Evolutionary conservation across 2,888 invertebrate genomes (phyloP).

Genomic region (Tanytarsus gracilentus): DNA sequence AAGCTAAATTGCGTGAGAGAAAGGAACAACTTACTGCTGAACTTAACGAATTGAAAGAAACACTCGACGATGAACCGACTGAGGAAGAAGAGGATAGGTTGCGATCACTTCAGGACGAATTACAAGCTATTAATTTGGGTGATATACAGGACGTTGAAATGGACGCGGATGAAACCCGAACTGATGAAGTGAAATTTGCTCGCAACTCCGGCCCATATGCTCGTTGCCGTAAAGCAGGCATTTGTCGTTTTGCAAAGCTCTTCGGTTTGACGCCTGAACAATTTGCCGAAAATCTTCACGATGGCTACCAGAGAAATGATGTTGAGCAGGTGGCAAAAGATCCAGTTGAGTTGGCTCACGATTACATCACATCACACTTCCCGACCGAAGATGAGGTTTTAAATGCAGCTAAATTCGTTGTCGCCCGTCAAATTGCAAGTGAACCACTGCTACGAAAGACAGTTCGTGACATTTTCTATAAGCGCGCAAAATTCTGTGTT

Average conservation of each 20-base stretch:
- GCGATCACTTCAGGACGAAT: constrained; percentile 30
- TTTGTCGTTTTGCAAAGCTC: constrained; percentile 75
- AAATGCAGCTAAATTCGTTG: constrained; percentile 87
- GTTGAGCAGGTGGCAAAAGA: constrained; percentile 86
- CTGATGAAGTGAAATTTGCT: constrained; percentile 71
- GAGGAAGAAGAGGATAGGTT: constrained; percentile 51
- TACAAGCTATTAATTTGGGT: constrained; percentile 39
- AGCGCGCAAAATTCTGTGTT: constrained; percentile 74
- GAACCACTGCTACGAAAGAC: constrained; percentile 83
- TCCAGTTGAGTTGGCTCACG: constrained; percentile 71
- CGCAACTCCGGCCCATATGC: constrained; percentile 81
- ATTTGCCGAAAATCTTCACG: constrained; percentile 91
- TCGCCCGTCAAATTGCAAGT: constrained; percentile 84
- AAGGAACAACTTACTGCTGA: constrained; percentile 32
- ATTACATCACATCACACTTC: constrained; percentile 61
- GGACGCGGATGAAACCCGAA: constrained; percentile 48
- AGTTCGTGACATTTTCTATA: constrained; percentile 77
- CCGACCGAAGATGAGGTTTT: constrained; percentile 70
- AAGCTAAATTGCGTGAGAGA: constrained; percentile 32
- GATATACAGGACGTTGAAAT: constrained; percentile 44
- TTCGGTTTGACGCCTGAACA: constrained; percentile 91
- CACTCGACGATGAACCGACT: constrained; percentile 35
- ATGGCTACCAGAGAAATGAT: constrained; percentile 91
- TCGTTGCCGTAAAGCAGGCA: constrained; percentile 75
- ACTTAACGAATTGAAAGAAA: constrained; percentile 38